These are phyloP conservation scores for Globodera rostochiensis DNA, from an alignment of 1,140 invertebrate species.

Conservation along the genomic window DNA sequence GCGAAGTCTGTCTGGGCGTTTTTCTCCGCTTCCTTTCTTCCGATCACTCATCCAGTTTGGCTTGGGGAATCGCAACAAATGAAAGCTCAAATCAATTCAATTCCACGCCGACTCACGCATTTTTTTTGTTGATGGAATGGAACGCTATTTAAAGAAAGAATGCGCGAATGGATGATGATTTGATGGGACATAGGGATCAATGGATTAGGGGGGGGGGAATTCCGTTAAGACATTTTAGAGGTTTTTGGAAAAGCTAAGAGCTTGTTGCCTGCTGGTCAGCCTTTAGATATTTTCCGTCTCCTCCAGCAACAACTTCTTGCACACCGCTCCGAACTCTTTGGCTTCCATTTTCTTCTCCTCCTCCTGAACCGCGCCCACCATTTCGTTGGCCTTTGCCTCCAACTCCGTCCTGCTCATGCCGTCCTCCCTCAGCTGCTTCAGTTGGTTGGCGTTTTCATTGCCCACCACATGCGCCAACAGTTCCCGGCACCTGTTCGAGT, in stretches of 20 bases:
- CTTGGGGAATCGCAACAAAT: too few species aligned
- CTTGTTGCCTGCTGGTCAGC: background rate
- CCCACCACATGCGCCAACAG: conserved; percentile 44
- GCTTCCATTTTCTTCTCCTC: conserved; percentile 49
- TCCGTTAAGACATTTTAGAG: too few species aligned
- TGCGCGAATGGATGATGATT: background rate
- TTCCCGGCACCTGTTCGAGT: conserved; percentile 31
- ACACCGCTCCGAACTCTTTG: conserved; percentile 39
- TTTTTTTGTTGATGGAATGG: too few species aligned
- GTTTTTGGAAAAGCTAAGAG: background rate
- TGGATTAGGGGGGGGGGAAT: background rate
- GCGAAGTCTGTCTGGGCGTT: too few species aligned
- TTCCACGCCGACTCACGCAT: too few species aligned
- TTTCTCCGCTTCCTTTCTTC: too few species aligned
- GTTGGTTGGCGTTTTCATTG: conserved; percentile 42
- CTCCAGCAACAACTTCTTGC: conserved; percentile 41
- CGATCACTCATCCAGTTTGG: too few species aligned
- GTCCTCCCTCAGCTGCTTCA: conserved; percentile 48
- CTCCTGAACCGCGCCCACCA: conserved; percentile 30
- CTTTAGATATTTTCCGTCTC: background rate
- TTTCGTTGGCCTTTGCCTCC: conserved; percentile 38
- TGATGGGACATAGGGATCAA: background rate
- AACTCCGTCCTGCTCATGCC: conserved; percentile 33
- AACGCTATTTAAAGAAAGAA: background rate
- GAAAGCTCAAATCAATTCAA: too few species aligned